Conservation (phyloP, 2,888 invertebrate genomes). For the Hemicrepidius hirtus region DNA sequence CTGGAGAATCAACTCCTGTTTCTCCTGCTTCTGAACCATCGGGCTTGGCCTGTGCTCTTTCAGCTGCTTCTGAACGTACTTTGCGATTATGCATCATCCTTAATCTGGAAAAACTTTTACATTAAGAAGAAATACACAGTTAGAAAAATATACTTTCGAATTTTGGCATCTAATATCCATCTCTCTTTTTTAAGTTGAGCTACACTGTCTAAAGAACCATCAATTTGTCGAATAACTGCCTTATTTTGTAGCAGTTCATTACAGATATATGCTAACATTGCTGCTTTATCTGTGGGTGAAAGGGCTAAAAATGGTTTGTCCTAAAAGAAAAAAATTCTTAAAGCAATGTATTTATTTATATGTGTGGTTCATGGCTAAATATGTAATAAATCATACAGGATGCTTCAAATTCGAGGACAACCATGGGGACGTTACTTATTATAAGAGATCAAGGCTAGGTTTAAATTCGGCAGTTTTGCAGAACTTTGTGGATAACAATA, state of each 20-base stretch:
- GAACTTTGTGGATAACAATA: too few relatives aligned
- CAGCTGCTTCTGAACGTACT: slow-evolving; percentile 83
- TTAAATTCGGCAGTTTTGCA: too few relatives aligned
- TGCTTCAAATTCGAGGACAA: too few relatives aligned
- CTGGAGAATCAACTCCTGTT: slow-evolving; percentile 66
- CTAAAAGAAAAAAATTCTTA: slow-evolving; percentile 42
- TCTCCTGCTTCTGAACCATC: slow-evolving; percentile 68
- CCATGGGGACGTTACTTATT: too few relatives aligned
- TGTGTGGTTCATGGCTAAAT: too few relatives aligned
- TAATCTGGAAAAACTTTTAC: slow-evolving; percentile 72
- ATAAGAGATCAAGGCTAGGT: too few relatives aligned
- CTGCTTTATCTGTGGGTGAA: slow-evolving; percentile 89
- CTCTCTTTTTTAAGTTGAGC: slow-evolving; percentile 92
- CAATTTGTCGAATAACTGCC: slow-evolving; percentile 91
- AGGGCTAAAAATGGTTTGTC: slow-evolving; percentile 91
- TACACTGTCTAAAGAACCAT: slow-evolving; percentile 86
- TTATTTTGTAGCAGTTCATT: slow-evolving; percentile 96
- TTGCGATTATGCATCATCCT: slow-evolving; percentile 84
- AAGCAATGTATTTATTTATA: too few relatives aligned
- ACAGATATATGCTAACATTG: slow-evolving; percentile 92
- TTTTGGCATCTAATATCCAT: slow-evolving; percentile 94
- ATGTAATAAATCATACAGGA: too few relatives aligned
- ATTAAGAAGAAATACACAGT: neutral
- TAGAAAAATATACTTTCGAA: slow-evolving; percentile 82
- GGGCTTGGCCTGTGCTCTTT: slow-evolving; percentile 76